These are phyloP conservation scores for Arion vulgaris DNA, from an alignment of 1,140 invertebrate genomes.

Conservation along the genomic window DNA sequence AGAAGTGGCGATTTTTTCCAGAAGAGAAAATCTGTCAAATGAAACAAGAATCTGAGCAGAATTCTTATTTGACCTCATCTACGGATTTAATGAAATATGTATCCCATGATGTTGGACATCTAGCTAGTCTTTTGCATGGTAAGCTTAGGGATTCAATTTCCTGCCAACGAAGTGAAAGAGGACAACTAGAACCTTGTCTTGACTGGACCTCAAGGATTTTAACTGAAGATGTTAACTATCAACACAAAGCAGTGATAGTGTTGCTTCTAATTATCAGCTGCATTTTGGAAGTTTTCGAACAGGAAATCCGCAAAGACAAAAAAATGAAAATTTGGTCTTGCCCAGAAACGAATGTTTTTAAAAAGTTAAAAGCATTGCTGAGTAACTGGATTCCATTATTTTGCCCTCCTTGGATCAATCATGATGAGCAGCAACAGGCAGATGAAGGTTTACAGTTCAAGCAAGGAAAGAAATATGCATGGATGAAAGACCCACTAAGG, in stretches of 20 bases:
- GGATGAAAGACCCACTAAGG: background rate
- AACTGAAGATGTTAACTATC: background rate
- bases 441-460: background rate
- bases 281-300: background rate
- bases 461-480: background rate
- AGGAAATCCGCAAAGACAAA: background rate
- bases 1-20: background rate
- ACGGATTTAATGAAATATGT: background rate
- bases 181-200: background rate
- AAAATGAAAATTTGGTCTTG: background rate
- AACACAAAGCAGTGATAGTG: background rate
- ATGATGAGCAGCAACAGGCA: background rate
- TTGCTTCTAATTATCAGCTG: background rate
- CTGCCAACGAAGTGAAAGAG: background rate
- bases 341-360: too few species aligned
- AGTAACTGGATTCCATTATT: background rate
- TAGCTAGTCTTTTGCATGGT: background rate
- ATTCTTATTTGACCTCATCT: background rate
- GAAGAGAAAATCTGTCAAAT: too few species aligned
- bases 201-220: background rate
- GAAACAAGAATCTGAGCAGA: background rate
- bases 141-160: background rate
- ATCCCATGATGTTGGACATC: background rate
- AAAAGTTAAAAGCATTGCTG: too few species aligned
- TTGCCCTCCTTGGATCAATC: background rate